Evolutionary conservation across 1,140 invertebrate species (phyloP), one percentile per base, ranked within the genome.

Genomic region (Intoshia linei): DNA sequence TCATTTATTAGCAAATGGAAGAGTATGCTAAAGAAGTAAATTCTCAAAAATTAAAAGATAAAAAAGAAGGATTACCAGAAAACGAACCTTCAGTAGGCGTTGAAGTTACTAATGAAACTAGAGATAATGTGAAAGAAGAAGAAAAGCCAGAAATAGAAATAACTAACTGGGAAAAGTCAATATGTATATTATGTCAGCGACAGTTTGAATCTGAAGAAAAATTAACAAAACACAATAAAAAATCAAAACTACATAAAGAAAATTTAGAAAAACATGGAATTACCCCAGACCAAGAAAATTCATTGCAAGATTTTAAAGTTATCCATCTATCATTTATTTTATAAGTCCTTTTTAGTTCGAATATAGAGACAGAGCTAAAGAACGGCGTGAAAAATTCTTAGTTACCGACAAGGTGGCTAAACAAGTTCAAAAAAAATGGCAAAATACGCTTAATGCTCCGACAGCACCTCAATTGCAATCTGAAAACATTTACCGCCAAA

Each of bases 291-390:
- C n/a, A n/a, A n/a, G n/a, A n/a, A n/a, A n/a, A n/a, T n/a, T n/a
- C n/a, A n/a, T n/a, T n/a, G n/a, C n/a, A n/a, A n/a, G n/a, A n/a
- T n/a, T n/a, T n/a, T n/a, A n/a, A n/a, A n/a, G n/a, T n/a, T n/a
- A n/a, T n/a, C n/a, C n/a, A n/a, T n/a, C n/a, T n/a, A n/a, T n/a
- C n/a, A n/a, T n/a, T n/a, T n/a, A n/a, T n/a, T n/a, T n/a, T n/a
- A n/a, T n/a, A n/a, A n/a, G n/a, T n/a, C n/a, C n/a, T n/a, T n/a
- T n/a, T n/a, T n/a, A 27, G n/a, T n/a, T 35, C n/a, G 30, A 41
- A 24, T 81, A 95, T 54, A 65, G 87, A 41, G 87, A 98, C 56
- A 63, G 87, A 36, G 87, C 87, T 2, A 87, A 87, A 49, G 87
- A 98, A 51, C 62, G 87, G 22, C 54, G 87, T 39, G 63, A 75